A percentile compares a stretch with the other conserved stretches of the same genome.
phyloP scores from a whole-genome alignment of 2,113 vertebrate species.

The Columba janthina region DNA sequence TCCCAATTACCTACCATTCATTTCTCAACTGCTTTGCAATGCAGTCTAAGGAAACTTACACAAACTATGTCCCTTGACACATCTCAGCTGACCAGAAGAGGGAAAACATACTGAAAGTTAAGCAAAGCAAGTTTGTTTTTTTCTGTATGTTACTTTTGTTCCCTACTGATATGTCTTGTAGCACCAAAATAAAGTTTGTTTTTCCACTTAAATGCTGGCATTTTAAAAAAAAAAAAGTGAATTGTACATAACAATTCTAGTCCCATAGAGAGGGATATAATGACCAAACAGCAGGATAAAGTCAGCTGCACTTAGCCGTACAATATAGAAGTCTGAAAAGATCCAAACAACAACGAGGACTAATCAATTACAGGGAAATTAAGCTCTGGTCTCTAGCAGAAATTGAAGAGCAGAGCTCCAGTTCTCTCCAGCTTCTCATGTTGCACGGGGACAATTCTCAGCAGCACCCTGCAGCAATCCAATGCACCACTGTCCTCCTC shows the following conservation, averaged over 20 bases:
- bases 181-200: not conserved
- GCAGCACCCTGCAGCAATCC: not conserved
- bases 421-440: fast-evolving
- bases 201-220: not conserved
- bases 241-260: not conserved
- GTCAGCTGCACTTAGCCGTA: not conserved
- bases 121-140: not conserved
- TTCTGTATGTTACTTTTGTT: not conserved
- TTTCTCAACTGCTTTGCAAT: not conserved
- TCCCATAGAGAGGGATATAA: not conserved
- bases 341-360: not conserved
- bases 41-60: not conserved
- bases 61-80: not conserved
- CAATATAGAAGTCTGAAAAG: not conserved
- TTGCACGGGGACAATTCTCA: not conserved
- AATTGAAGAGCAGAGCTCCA: not conserved
- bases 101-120: not conserved
- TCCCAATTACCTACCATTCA: not conserved
- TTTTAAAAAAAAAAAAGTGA: not conserved
- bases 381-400: not conserved
- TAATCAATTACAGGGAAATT: not conserved
- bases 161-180: not conserved
- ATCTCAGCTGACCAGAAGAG: not conserved
- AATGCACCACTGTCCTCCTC: not conserved
- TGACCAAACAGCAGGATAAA: not conserved